phyloP scores from a whole-genome alignment of 2,797 vertebrate species.

The Gadopsis bispinosus region DNA sequence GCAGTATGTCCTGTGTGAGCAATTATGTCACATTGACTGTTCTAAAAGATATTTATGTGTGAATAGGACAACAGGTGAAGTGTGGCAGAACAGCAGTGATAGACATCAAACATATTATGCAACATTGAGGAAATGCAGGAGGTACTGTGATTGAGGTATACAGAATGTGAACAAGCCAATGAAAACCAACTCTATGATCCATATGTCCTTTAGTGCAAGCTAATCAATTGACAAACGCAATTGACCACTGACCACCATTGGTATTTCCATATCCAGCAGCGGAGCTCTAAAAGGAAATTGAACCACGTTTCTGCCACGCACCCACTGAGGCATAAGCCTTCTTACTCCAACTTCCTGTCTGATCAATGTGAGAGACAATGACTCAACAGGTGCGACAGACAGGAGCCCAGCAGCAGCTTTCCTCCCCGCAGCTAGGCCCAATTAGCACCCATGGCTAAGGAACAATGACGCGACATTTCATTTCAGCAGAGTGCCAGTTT shows the following conservation, averaged over 20 bases:
- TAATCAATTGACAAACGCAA: conserved; percentile 75
- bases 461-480: conserved; percentile 86
- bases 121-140: conserved; percentile 24
- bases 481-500: conserved; percentile 85
- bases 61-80: conserved; percentile 25
- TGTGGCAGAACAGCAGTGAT: conserved; percentile 20
- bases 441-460: conserved; percentile 79
- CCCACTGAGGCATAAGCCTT: conserved; percentile 75
- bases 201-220: conserved; percentile 70
- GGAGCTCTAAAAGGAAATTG: conserved; percentile 81
- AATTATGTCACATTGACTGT: conserved; percentile 2
- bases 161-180: conserved; percentile 36
- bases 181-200: conserved; percentile 63
- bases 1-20: background rate
- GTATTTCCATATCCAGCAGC: conserved; percentile 78
- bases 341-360: conserved; percentile 77
- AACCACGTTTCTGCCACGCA: conserved; percentile 81
- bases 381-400: conserved; percentile 87
- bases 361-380: conserved; percentile 85
- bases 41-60: conserved; percentile 1
- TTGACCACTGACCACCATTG: conserved; percentile 78
- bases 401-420: conserved; percentile 77
- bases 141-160: conserved; percentile 20
- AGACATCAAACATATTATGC: conserved; percentile 35
- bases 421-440: conserved; percentile 79